phyloP scores from a whole-genome alignment of 2,113 vertebrate genomes.

The Xyrauchen texanus region DNA sequence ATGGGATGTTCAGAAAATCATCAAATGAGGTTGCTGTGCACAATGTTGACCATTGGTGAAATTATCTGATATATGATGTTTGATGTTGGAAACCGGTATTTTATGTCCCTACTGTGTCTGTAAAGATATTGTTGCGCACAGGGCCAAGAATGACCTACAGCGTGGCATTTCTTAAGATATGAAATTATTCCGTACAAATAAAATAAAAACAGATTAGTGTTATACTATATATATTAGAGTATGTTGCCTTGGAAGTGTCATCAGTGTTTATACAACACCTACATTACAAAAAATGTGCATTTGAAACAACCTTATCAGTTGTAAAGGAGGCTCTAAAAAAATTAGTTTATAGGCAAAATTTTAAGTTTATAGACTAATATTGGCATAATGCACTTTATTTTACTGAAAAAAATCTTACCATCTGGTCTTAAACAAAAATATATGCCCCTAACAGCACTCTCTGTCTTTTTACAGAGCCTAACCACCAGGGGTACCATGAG shows the following conservation, averaged over 20 bases:
- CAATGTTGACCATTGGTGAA: background rate
- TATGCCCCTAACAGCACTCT: slow-evolving; percentile 74
- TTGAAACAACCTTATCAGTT: slow-evolving; percentile 30
- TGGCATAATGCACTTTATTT: slow-evolving; percentile 7
- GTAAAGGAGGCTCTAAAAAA: slow-evolving; percentile 61
- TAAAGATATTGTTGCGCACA: background rate
- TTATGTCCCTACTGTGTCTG: background rate
- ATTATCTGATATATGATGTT: background rate
- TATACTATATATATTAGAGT: too few relatives aligned
- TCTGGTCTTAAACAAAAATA: slow-evolving; percentile 35
- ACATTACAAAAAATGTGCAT: too few relatives aligned
- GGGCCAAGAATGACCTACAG: background rate
- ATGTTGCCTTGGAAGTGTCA: too few relatives aligned
- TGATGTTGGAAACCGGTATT: background rate
- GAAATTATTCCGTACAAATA: too few relatives aligned
- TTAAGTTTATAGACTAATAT: background rate
- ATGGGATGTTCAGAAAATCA: slow-evolving; percentile 78
- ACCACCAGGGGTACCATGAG: slow-evolving; percentile 82
- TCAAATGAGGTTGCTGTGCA: slow-evolving; percentile 60
- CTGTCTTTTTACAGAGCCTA: slow-evolving; percentile 80
- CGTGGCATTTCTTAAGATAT: background rate
- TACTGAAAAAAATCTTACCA: background rate
- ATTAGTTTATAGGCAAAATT: slow-evolving; percentile 22
- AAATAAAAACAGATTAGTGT: too few relatives aligned
- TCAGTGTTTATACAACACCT: background rate